Evolutionary conservation across 2,113 vertebrate genomes (phyloP), one percentile per base, ranked within the genome.

Genomic region (Cathartes aura): DNA sequence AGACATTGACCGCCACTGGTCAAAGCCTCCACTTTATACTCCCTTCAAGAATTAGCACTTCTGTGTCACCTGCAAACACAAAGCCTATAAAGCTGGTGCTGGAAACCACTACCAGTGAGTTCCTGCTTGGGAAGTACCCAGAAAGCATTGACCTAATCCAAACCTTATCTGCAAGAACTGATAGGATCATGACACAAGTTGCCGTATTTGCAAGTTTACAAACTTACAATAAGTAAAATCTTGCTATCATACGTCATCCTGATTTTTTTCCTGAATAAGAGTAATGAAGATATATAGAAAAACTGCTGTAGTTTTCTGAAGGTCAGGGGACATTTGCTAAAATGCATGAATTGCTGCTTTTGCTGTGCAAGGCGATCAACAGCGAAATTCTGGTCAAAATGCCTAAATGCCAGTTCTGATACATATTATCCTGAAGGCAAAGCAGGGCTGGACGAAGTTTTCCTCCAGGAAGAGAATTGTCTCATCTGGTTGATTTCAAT

Each of bases 401-500:
- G 40, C 40, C 62, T 64, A 76, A 76, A 78, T 87, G 66, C 21
- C 26, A 85, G 15, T 78, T 92, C 70, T 87, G 45, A 91, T 84
- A 34, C 4, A 1, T 56, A 50, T 72, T 83, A 87, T 38, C 75
- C 89, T 18, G 10, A 90, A 76, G 75, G 76, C 88, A 92, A 81
- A 96, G 40, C 40, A 87, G 11, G 15, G 26, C 63, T 78, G 34
- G 67, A 75, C 45, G 72, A 71, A 85, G 42, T 82, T 94, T 97
- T 95, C 78, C 87, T 91, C 42, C 71, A 60, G 82, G 90, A 96
- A 79, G 64, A 95, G 75, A 93, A 89, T 94, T 92, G 93, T 95
- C 94, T 97, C 97, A 50, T 98, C 97, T 95, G 89, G 91, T 88
- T 95, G 85, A 93, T 94, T 97, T 98, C 93, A 96, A 97, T 97